Evolutionary conservation across 2,113 vertebrate genomes (phyloP).

Genomic region (Melanostigma gelatinosum): DNA sequence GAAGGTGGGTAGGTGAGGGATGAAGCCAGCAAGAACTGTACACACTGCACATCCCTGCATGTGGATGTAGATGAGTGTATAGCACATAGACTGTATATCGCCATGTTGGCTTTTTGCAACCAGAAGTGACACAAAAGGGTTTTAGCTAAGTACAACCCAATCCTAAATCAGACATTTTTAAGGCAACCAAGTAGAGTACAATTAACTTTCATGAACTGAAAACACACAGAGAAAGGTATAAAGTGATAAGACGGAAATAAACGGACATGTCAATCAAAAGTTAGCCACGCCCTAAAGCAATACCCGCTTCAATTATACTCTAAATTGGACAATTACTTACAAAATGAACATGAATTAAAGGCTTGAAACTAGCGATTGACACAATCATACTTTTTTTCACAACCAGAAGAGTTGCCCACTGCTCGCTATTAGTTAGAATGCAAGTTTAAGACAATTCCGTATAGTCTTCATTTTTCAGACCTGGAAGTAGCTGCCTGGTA

Average conservation of each 20-base stretch:
- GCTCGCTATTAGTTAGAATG: background rate
- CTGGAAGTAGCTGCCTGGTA: background rate
- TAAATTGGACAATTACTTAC: background rate
- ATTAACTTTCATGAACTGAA: background rate
- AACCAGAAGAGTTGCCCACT: background rate
- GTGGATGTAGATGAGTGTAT: conserved; percentile 39
- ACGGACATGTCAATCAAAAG: background rate
- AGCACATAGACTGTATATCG: background rate
- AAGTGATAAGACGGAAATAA: background rate
- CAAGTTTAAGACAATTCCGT: background rate
- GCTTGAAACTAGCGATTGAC: background rate
- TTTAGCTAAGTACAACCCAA: background rate
- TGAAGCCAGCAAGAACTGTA: conserved; percentile 42
- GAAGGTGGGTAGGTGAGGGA: conserved; percentile 40
- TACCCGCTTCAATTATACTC: background rate
- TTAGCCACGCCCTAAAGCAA: background rate
- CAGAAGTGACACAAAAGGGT: background rate
- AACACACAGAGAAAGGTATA: background rate
- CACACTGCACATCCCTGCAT: conserved; percentile 26
- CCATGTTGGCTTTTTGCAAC: background rate
- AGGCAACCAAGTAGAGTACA: background rate
- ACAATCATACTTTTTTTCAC: background rate
- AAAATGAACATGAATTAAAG: background rate
- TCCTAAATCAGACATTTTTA: background rate
- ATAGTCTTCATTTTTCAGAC: background rate